Percentiles rank a stretch among this genome's conserved stretches.
Evolutionary conservation across 2,888 invertebrate genomes (phyloP).

Genomic region (Ligdia adustata): DNA sequence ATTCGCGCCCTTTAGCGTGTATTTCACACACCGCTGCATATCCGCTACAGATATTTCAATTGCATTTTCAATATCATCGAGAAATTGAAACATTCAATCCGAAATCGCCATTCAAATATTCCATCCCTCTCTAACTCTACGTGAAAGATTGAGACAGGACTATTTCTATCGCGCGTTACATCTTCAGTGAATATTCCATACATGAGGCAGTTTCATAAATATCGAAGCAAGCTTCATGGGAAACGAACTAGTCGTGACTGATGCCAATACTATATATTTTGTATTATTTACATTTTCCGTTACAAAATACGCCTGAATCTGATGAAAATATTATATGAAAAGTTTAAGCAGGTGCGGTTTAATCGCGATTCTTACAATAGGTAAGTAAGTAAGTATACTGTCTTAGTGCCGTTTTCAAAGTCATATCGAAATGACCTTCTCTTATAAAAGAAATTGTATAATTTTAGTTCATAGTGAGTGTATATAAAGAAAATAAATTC

Average conservation of each 20-base stretch:
- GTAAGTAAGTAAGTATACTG: too few species aligned
- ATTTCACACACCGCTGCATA: too few species aligned
- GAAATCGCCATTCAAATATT: neutral
- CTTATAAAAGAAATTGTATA: too few species aligned
- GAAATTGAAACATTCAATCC: constrained; percentile 1
- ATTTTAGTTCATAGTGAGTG: too few species aligned
- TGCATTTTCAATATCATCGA: neutral
- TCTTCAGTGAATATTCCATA: constrained; percentile 39
- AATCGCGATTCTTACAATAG: too few species aligned
- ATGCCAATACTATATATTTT: constrained; percentile 19
- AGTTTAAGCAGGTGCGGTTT: too few species aligned
- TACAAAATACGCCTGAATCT: constrained; percentile 1
- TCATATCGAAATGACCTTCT: too few species aligned
- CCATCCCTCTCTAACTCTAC: constrained; percentile 1
- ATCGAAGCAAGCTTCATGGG: constrained; percentile 38
- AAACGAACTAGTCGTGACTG: constrained; percentile 34
- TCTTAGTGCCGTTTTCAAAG: too few species aligned
- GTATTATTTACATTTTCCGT: constrained; percentile 17
- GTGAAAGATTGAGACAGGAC: neutral
- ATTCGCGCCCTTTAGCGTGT: too few species aligned
- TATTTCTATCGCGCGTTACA: constrained; percentile 13
- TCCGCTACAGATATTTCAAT: too few species aligned
- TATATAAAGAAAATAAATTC: too few species aligned
- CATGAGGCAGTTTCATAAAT: constrained; percentile 44
- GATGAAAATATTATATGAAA: neutral